These are phyloP conservation scores for Hydrolagus affinis DNA, from an alignment of 2,113 vertebrate species.

Conservation along the genomic window DNA sequence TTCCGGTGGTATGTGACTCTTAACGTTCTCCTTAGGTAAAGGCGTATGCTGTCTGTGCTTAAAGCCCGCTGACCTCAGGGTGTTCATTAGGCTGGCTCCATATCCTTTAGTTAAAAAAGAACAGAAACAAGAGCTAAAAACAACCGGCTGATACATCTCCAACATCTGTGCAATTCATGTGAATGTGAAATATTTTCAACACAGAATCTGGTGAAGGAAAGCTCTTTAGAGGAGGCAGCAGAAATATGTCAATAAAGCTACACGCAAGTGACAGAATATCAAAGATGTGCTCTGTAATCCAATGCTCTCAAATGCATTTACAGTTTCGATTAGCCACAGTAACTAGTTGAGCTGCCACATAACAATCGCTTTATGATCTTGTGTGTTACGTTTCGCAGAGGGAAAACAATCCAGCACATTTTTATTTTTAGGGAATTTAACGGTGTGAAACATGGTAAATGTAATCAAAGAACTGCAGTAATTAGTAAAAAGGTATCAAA, in stretches of 20 bases:
- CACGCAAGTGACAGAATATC: background rate
- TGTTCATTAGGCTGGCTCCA: slow-evolving; percentile 52
- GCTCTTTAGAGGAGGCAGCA: background rate
- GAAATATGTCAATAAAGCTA: slow-evolving; percentile 26
- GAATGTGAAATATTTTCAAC: background rate
- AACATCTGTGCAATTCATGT: slow-evolving; percentile 6
- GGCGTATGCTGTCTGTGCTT: slow-evolving; percentile 59
- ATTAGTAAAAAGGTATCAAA: slow-evolving; percentile 30
- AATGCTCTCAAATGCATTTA: slow-evolving; percentile 22
- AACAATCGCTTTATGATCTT: slow-evolving; percentile 12
- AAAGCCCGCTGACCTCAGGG: slow-evolving; percentile 57
- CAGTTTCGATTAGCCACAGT: slow-evolving; percentile 6
- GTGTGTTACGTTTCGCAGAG: background rate
- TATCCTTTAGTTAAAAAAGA: slow-evolving; percentile 65
- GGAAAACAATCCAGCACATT: slow-evolving; percentile 21
- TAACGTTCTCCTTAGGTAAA: slow-evolving; percentile 56
- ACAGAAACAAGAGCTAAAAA: slow-evolving; percentile 47
- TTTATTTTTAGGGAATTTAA: background rate
- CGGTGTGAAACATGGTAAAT: background rate
- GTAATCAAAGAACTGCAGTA: background rate
- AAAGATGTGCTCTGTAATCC: slow-evolving; percentile 23
- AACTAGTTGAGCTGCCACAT: background rate
- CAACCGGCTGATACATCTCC: background rate
- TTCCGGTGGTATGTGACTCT: slow-evolving; percentile 60
- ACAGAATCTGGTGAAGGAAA: background rate